These are phyloP conservation scores for Eonycteris spelaea DNA, from an alignment of 2,113 vertebrate species.

Conservation along the genomic window DNA sequence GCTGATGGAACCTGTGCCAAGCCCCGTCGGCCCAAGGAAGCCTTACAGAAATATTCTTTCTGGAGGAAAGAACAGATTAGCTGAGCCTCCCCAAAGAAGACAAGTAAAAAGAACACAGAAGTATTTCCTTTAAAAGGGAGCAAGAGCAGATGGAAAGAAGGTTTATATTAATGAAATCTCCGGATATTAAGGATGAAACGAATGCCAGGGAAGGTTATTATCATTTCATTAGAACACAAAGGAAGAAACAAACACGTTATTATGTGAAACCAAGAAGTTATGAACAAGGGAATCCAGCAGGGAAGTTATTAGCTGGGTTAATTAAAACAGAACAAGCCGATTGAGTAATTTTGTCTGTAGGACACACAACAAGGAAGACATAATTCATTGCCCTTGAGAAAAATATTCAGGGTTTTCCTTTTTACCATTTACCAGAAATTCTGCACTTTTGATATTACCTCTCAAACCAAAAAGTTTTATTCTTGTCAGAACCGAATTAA, in stretches of 20 bases:
- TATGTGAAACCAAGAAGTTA: constrained; percentile 77
- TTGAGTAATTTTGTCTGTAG: constrained; percentile 74
- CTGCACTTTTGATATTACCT: constrained; percentile 68
- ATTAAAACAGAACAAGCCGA: constrained; percentile 75
- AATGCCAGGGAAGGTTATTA: constrained; percentile 77
- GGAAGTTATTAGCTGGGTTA: constrained; percentile 78
- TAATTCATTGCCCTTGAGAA: constrained; percentile 64
- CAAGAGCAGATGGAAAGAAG: constrained; percentile 76
- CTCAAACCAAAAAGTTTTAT: constrained; percentile 43
- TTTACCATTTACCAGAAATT: constrained; percentile 69
- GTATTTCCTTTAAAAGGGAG: constrained; percentile 73
- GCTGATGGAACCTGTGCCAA: constrained; percentile 43
- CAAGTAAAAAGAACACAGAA: constrained; percentile 65
- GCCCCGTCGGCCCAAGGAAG: constrained; percentile 18
- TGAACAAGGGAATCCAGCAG: constrained; percentile 75
- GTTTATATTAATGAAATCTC: constrained; percentile 79
- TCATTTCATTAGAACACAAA: constrained; percentile 78
- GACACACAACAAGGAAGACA: constrained; percentile 65
- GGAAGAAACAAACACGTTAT: constrained; percentile 77
- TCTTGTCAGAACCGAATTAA: constrained; percentile 54
- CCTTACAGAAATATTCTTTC: constrained; percentile 56
- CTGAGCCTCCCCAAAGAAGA: constrained; percentile 70
- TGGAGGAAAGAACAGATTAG: constrained; percentile 57
- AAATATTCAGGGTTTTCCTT: constrained; percentile 54
- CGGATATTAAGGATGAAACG: constrained; percentile 73